These are phyloP conservation scores for Myopa tessellatipennis DNA, from an alignment of 2,888 invertebrate species.

Conservation along the genomic window DNA sequence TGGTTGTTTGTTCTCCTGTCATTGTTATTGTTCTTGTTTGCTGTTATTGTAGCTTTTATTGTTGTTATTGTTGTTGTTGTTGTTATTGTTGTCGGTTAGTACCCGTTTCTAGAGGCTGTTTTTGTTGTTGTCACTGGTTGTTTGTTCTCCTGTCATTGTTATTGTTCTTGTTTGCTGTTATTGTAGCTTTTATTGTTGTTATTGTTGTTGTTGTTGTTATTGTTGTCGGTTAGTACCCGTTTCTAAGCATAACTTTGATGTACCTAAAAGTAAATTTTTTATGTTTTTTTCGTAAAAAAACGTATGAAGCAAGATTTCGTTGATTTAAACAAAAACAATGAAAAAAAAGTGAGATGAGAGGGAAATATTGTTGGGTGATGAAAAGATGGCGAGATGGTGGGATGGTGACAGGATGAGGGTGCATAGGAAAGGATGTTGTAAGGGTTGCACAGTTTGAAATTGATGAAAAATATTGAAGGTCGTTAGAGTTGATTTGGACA, in stretches of 20 bases:
- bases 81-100: too few relatives aligned
- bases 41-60: slow-evolving; percentile 13
- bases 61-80: too few relatives aligned
- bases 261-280: not conserved
- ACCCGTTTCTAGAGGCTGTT: too few relatives aligned
- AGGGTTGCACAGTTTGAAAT: slow-evolving; percentile 19
- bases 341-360: not conserved
- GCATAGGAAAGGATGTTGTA: not conserved
- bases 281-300: not conserved
- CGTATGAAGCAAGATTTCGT: slow-evolving; percentile 4
- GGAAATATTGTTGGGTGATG: not conserved
- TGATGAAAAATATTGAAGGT: slow-evolving; percentile 50
- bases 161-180: not conserved
- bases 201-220: slow-evolving; percentile 5
- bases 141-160: not conserved
- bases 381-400: not conserved
- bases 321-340: not conserved
- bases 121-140: not conserved
- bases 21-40: too few relatives aligned
- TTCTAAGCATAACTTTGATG: not conserved
- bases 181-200: not conserved
- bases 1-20: not conserved
- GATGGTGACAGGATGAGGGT: not conserved
- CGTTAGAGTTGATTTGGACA: slow-evolving; percentile 49
- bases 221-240: not conserved